Conservation (phyloP, 1,140 invertebrate genomes). For the Drosophila fuyamai region DNA sequence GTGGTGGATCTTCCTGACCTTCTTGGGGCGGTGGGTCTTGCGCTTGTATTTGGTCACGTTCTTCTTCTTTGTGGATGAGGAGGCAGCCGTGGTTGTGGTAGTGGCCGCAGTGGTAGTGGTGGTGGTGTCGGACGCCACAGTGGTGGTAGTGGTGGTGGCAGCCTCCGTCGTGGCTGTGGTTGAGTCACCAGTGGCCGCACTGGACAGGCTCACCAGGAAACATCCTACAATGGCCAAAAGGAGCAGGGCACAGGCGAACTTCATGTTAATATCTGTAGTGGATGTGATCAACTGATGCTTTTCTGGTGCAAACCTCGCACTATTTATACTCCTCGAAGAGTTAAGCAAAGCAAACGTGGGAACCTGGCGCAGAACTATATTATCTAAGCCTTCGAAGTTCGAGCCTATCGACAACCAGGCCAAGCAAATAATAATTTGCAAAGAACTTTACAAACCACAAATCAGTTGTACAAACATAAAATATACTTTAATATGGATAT, state of each 20-base stretch:
- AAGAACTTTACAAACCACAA: no score
- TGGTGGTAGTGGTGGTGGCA: background rate
- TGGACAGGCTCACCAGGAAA: slow-evolving; percentile 12
- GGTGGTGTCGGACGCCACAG: slow-evolving; percentile 12
- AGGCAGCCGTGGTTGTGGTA: background rate
- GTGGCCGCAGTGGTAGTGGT: background rate
- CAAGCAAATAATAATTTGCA: background rate
- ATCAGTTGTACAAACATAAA: no score
- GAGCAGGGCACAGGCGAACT: slow-evolving; percentile 5
- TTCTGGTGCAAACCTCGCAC: background rate
- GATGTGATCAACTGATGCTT: slow-evolving; percentile 18
- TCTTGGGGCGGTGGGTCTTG: slow-evolving; percentile 10
- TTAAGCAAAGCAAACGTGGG: no score
- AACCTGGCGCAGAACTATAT: no score
- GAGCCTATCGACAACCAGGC: background rate
- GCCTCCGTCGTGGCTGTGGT: slow-evolving; percentile 14
- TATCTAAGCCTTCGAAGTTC: no score
- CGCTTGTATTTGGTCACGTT: background rate
- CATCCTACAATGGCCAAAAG: slow-evolving; percentile 13
- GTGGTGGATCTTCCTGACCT: background rate
- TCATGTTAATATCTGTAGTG: slow-evolving; percentile 7
- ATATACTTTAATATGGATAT: no score
- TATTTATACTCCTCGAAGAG: slow-evolving; percentile 11
- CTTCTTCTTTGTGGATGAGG: slow-evolving; percentile 13
- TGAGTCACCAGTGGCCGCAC: background rate